phyloP scores from a whole-genome alignment of 2,888 invertebrate species.

The Macaria liturata region DNA sequence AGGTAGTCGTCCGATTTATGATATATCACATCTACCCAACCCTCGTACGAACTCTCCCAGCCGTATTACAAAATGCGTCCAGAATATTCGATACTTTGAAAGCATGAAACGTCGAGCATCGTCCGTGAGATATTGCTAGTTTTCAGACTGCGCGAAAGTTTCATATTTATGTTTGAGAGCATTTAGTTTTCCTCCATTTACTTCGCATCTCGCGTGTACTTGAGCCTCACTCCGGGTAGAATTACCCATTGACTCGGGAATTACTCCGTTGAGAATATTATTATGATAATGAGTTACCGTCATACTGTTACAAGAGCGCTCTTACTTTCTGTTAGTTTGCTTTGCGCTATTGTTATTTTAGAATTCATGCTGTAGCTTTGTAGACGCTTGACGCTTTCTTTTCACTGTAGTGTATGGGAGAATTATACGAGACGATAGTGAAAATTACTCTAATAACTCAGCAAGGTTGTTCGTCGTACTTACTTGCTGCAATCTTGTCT shows the following conservation, averaged over 20 bases:
- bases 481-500: too few relatives aligned
- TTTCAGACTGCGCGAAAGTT: constrained; percentile 27
- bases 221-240: constrained; percentile 15
- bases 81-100: constrained; percentile 32
- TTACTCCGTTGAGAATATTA: constrained; percentile 17
- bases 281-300: constrained; percentile 14
- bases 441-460: too few relatives aligned
- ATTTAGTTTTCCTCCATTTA: constrained; percentile 21
- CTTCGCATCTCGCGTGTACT: constrained; percentile 17
- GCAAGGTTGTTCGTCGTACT: too few relatives aligned
- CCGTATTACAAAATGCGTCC: constrained; percentile 26
- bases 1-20: constrained; percentile 15
- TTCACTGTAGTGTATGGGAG: too few relatives aligned
- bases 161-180: constrained; percentile 32
- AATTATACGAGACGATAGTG: too few relatives aligned
- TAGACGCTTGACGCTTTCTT: too few relatives aligned
- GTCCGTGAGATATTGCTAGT: constrained; percentile 34
- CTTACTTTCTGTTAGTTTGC: constrained; percentile 11
- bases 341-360: constrained; percentile 10
- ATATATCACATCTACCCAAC: constrained; percentile 11
- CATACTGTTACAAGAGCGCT: constrained; percentile 14
- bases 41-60: constrained; percentile 14
- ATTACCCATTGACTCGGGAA: constrained; percentile 20
- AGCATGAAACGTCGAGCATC: constrained; percentile 24
- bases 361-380: constrained; percentile 6